Percentiles rank a stretch among this genome's conserved stretches.
Conservation (phyloP, 92 coral and sea anemone species). For the Actinostola sp. region DNA sequence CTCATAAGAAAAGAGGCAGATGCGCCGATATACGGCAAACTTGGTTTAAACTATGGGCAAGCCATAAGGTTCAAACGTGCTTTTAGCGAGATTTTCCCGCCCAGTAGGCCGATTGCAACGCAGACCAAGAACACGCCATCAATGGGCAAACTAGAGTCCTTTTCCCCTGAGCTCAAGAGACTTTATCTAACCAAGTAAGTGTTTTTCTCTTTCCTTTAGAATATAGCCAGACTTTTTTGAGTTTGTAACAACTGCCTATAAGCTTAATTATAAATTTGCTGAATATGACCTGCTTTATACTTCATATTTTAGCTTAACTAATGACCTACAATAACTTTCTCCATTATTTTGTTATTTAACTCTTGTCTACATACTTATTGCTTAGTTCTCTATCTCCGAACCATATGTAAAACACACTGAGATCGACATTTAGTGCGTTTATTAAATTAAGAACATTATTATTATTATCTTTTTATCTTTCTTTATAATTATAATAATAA, state of each 20-base stretch:
- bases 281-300: no score
- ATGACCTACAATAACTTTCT: no score
- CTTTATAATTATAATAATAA: no score
- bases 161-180: not conserved
- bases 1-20: not conserved
- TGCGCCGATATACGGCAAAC: not conserved
- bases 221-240: not conserved
- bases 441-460: no score
- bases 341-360: no score
- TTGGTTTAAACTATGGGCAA: conserved; percentile 8
- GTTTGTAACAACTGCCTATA: not conserved
- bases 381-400: no score
- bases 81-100: conserved; percentile 1
- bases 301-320: no score
- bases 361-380: no score
- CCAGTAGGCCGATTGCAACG: not conserved
- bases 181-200: conserved; percentile 10
- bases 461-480: no score
- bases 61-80: not conserved
- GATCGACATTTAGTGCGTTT: no score
- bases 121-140: not conserved
- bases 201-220: not conserved
- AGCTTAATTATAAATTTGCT: not conserved
- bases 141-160: not conserved
- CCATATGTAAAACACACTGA: no score